phyloP scores from a whole-genome alignment of 2,888 invertebrate species.

The Andrena chrysosceles region DNA sequence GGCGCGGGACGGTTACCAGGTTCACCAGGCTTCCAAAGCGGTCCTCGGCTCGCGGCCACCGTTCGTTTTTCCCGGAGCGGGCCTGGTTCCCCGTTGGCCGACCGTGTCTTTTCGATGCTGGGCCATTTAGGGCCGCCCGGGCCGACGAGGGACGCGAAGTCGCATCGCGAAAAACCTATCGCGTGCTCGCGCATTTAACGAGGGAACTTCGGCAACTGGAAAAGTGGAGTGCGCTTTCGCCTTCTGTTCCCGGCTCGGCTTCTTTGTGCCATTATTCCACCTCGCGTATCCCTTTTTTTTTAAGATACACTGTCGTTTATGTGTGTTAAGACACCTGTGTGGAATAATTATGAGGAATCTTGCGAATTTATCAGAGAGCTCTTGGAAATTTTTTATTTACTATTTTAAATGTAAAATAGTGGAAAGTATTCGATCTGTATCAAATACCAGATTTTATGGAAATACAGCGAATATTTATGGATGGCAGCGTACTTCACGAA shows the following conservation, averaged over 20 bases:
- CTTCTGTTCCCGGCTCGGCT: constrained; percentile 31
- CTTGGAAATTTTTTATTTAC: accelerated
- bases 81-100: neutral
- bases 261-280: constrained; percentile 39
- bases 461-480: no score
- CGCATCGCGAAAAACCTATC: constrained; percentile 10
- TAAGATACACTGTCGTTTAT: no score
- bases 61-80: constrained; percentile 40
- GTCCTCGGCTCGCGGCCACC: constrained; percentile 5
- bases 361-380: no score
- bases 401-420: no score
- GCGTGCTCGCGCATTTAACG: neutral
- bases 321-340: no score
- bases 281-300: neutral
- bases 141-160: neutral
- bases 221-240: constrained; percentile 7
- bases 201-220: constrained; percentile 6
- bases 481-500: no score
- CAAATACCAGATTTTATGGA: no score
- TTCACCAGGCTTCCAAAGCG: neutral
- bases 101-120: neutral
- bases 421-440: no score
- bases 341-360: no score
- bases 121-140: constrained; percentile 11
- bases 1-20: constrained; percentile 23